These are phyloP conservation scores for Mesorhabditis belari DNA, from an alignment of 2,888 invertebrate genomes.

Conservation along the genomic window DNA sequence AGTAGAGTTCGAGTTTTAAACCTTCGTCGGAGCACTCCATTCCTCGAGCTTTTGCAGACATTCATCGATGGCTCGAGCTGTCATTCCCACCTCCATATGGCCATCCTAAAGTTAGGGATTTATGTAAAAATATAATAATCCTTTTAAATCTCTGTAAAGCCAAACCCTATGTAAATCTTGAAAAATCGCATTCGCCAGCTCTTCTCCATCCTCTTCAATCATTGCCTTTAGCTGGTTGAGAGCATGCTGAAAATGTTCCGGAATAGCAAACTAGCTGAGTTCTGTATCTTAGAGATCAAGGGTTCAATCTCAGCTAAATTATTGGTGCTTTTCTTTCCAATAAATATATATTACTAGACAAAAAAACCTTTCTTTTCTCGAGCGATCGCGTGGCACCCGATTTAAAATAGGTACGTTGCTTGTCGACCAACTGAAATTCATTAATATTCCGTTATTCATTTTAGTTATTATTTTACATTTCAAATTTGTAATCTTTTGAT, in stretches of 20 bases:
- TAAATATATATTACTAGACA: no score
- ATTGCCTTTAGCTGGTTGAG: neutral
- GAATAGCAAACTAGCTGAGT: no score
- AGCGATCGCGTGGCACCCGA: neutral
- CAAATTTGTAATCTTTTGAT: no score
- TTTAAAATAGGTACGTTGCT: neutral
- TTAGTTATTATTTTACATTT: no score
- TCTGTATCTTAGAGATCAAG: no score
- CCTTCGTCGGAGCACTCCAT: constrained; percentile 1
- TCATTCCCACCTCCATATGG: neutral
- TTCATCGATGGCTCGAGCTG: neutral
- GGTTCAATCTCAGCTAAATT: no score
- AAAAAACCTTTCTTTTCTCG: neutral
- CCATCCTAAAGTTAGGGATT: neutral
- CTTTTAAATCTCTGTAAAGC: no score
- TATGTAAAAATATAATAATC: no score
- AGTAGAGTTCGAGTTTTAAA: neutral
- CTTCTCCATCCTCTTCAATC: neutral
- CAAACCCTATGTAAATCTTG: neutral
- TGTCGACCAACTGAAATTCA: neutral
- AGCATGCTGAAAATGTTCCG: neutral
- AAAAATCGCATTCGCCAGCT: neutral
- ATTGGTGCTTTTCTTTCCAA: no score
- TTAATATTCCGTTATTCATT: no score
- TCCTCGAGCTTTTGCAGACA: neutral